phyloP scores from a whole-genome alignment of 1,140 invertebrate genomes.

The Magallana gigas region DNA sequence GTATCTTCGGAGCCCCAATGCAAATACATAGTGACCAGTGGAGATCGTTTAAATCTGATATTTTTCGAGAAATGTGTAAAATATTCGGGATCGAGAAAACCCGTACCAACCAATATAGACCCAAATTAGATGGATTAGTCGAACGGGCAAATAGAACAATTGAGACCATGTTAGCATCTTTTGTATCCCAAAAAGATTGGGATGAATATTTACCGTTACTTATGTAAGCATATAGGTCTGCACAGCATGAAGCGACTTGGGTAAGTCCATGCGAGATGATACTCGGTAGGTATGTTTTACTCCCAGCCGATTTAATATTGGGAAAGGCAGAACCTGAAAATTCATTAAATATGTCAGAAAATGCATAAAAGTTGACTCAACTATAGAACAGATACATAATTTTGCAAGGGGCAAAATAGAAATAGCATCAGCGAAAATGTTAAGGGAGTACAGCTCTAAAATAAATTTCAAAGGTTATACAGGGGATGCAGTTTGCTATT shows the following conservation, averaged over 20 bases:
- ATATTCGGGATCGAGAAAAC: too few relatives aligned
- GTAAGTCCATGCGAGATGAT: conserved; percentile 47
- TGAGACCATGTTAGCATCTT: conserved; percentile 46
- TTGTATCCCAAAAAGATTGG: conserved; percentile 57
- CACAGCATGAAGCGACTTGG: conserved; percentile 50
- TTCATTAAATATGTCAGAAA: conserved; percentile 19
- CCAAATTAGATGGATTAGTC: conserved; percentile 57
- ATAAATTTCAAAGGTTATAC: conserved; percentile 5
- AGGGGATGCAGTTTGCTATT: not conserved
- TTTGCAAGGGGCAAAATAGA: conserved; percentile 37
- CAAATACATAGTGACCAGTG: too few relatives aligned
- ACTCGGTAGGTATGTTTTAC: conserved; percentile 40
- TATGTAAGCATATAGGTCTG: conserved; percentile 55
- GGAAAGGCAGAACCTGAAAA: conserved; percentile 44
- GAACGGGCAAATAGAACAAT: conserved; percentile 56
- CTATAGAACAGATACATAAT: conserved; percentile 38
- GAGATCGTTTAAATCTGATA: too few relatives aligned
- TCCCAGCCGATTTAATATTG: conserved; percentile 48
- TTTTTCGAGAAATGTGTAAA: too few relatives aligned
- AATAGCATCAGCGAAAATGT: conserved; percentile 18
- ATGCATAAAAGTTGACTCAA: conserved; percentile 39
- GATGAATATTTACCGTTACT: conserved; percentile 48
- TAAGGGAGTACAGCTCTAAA: conserved; percentile 14
- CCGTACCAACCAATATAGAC: conserved; percentile 41
- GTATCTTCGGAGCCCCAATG: too few relatives aligned